These are phyloP conservation scores for Dione vanillae DNA, from an alignment of 2,888 invertebrate genomes.

Conservation along the genomic window DNA sequence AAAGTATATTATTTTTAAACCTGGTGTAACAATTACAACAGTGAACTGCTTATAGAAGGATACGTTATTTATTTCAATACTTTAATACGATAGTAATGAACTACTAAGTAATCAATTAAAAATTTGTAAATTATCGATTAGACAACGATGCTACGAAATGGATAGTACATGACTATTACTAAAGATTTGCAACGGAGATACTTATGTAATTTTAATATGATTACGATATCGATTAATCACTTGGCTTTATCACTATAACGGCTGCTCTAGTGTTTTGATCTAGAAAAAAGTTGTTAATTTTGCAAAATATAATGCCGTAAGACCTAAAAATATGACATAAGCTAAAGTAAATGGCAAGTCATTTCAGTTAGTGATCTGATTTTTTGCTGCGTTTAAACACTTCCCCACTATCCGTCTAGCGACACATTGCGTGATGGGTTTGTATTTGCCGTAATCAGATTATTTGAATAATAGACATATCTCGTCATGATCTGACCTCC, in stretches of 20 bases:
- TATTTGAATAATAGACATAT: no score
- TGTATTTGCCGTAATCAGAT: no score
- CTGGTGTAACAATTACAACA: background rate
- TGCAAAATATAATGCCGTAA: no score
- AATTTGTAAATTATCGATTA: slow-evolving; percentile 9
- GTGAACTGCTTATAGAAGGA: background rate
- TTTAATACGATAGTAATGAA: background rate
- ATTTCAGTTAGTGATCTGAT: no score
- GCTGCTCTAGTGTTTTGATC: background rate
- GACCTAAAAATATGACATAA: no score
- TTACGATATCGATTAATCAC: background rate
- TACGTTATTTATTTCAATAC: background rate
- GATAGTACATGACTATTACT: background rate
- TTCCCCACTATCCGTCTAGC: no score
- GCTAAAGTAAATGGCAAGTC: no score
- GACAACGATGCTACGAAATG: background rate
- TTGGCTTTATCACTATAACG: background rate
- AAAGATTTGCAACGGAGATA: background rate
- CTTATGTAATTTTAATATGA: no score
- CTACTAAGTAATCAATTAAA: background rate
- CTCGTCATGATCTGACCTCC: no score
- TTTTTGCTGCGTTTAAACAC: no score
- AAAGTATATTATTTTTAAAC: background rate
- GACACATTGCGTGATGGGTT: no score
- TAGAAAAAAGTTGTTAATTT: no score